Conservation (phyloP, 2,797 vertebrate species). For the Alosa sapidissima region DNA sequence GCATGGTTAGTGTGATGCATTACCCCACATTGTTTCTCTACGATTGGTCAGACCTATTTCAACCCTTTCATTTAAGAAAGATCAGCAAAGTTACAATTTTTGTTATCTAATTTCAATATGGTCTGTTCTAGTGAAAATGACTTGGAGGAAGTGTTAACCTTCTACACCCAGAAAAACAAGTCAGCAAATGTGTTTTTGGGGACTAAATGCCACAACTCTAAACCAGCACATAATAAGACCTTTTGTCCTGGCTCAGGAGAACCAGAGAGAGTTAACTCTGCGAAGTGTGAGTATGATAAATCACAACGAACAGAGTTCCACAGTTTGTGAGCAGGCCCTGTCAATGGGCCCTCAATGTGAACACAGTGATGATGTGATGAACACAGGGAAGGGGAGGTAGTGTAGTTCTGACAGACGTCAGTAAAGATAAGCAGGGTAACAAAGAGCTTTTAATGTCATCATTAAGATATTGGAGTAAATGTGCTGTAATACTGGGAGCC, state of each 20-base stretch:
- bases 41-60: conserved; percentile 36
- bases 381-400: too few species aligned
- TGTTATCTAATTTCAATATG: background rate
- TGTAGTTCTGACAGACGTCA: too few species aligned
- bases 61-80: conserved; percentile 23
- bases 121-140: conserved; percentile 83
- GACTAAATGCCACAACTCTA: conserved; percentile 69
- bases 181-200: conserved; percentile 90
- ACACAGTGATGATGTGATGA: too few species aligned
- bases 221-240: conserved; percentile 54
- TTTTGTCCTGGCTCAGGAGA: conserved; percentile 57
- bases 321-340: too few species aligned
- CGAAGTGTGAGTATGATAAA: conserved; percentile 74
- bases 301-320: too few species aligned
- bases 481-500: too few species aligned
- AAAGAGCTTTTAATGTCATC: too few species aligned
- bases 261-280: conserved; percentile 57
- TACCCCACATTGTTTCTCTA: background rate
- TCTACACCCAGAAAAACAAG: conserved; percentile 93
- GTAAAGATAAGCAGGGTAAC: too few species aligned
- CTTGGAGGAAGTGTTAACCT: conserved; percentile 93
- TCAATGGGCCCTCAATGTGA: too few species aligned
- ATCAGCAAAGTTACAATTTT: background rate
- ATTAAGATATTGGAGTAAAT: too few species aligned
- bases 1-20: conserved; percentile 80